These are phyloP conservation scores for Ophioderma brevispina DNA, from an alignment of 35 echinoderm and acorn worm genomes.

Conservation along the genomic window DNA sequence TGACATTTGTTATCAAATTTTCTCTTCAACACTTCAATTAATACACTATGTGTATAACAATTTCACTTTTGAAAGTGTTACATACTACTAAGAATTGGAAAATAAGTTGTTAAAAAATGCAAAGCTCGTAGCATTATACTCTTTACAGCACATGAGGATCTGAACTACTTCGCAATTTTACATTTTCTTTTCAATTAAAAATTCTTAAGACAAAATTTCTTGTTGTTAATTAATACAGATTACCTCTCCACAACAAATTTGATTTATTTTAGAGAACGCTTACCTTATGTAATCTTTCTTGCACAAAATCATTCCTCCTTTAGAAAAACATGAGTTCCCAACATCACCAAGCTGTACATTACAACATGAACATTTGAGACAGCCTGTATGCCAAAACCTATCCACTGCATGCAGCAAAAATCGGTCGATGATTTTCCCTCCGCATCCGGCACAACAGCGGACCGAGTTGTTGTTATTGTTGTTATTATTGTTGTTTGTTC, in stretches of 20 bases:
- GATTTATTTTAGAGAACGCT: constrained; percentile 36
- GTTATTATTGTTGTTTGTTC: neutral
- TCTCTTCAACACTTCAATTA: too few relatives aligned
- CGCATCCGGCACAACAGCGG: constrained; percentile 91
- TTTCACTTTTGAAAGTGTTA: too few relatives aligned
- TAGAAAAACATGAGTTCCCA: constrained; percentile 94
- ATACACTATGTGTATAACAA: too few relatives aligned
- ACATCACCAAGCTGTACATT: constrained; percentile 86
- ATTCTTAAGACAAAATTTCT: too few relatives aligned
- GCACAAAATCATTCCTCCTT: constrained; percentile 95
- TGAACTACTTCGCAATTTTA: too few relatives aligned
- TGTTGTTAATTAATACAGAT: too few relatives aligned
- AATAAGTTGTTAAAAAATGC: too few relatives aligned
- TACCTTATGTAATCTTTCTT: constrained; percentile 99
- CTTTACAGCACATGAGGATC: too few relatives aligned
- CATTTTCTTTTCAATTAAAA: too few relatives aligned
- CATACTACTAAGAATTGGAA: too few relatives aligned
- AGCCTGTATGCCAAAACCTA: constrained; percentile 97
- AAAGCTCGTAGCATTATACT: too few relatives aligned
- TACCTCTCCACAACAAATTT: neutral
- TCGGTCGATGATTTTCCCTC: constrained; percentile 91
- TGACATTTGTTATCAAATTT: too few relatives aligned
- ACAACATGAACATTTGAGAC: constrained; percentile 93
- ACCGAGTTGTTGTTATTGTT: constrained; percentile 79
- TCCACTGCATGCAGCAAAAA: constrained; percentile 94